Base-by-base conservation (phyloP, 2,797 vertebrate genomes). In the Petrocephalus schoutedeni region DNA sequence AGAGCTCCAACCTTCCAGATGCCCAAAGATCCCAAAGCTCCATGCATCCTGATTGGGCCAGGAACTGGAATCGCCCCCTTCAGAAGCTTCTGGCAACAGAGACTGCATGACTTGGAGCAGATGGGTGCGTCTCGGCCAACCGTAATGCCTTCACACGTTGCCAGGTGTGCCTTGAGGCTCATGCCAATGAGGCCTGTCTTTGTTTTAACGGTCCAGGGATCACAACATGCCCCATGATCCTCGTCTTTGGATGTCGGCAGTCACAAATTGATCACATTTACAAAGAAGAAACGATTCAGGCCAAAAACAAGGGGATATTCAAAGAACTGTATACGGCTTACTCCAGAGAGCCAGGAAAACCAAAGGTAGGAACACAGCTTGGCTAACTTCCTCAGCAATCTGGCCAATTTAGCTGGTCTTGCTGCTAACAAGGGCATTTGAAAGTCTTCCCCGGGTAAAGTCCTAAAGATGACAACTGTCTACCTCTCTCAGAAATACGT, bases 21-120 rank as follows among this genome's bases (percentile, higher is more conserved):
- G 94, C 98, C 98, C 89, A 97, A 95, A 93, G 96, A 98, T 84
- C 96, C 95, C 87, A 96, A 96, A 91, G 96, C 97, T 12, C 98
- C 98, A 49, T 99, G 97, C 91, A 97, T 99, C 93, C 96, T 99
- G 91, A 94, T 99, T 1, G 98, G 98, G 14, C 98, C 98, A 0
- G 98, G 98, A 89, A 99, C 98, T 0, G 98, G 98, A 67, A 98
- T 99, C 0, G 98, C 98, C 28, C 98, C 98, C 0, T 99, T 99
- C 96, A 97, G 98, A 89, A 99, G 98, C 93, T 99, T 99, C 94
- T 99, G 98, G 98, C 97, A 99, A 88, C 97, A 99, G 91, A 96
- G 97, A 89, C 95, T 97, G 0, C 97, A 96, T 19, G 97, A 99
- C 89, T 95, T 96, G 67, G 97, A 98, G 87, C 97, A 98, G 89